Conservation (phyloP, 1,140 invertebrate species). For the Lasioglossum albipes region DNA sequence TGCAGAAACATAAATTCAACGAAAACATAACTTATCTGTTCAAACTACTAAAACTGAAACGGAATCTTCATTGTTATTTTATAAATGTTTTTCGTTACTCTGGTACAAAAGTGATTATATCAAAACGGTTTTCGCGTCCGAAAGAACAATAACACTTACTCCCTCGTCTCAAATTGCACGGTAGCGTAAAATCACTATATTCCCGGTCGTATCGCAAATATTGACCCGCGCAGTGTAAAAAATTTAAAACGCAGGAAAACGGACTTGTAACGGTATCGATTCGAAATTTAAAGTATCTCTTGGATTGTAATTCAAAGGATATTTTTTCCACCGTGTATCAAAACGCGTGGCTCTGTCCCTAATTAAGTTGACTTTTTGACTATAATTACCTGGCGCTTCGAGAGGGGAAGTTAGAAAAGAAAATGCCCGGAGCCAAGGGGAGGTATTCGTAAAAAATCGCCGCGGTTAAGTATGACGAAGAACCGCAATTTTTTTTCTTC, state of each 20-base stretch:
- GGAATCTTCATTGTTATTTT: no score
- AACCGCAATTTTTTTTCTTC: constrained; percentile 1
- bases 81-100: no score
- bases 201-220: background rate
- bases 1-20: no score
- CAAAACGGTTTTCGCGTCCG: no score
- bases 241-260: background rate
- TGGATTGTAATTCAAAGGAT: background rate
- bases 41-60: no score
- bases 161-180: background rate
- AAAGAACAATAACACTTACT: background rate
- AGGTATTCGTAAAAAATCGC: constrained; percentile 31
- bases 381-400: constrained; percentile 19
- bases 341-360: constrained; percentile 12
- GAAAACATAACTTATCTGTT: no score
- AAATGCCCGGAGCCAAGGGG: constrained; percentile 7
- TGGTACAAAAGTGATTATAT: no score
- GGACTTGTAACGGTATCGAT: constrained; percentile 3
- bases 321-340: no score
- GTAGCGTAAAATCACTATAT: background rate
- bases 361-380: constrained; percentile 42
- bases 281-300: constrained; percentile 5
- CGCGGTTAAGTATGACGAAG: constrained; percentile 36
- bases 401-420: constrained; percentile 11
- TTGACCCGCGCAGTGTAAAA: background rate